Evolutionary conservation across 2,113 vertebrate species (phyloP), one percentile per base, ranked within the genome.

Genomic region (Tychaedon coryphoeus): DNA sequence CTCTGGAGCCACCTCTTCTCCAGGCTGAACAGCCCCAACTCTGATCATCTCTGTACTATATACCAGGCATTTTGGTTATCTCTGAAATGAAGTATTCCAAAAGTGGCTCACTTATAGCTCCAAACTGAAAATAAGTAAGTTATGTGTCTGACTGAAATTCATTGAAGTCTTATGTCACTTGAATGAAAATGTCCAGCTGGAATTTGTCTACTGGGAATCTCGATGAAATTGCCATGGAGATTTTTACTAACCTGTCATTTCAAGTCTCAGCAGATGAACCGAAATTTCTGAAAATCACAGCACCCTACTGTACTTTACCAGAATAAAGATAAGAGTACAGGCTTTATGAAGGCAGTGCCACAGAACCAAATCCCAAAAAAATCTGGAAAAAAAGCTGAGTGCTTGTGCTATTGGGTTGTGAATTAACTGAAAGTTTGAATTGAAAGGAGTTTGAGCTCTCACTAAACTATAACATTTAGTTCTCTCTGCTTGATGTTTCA

Each of bases 351-450:
- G 5, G 69, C 43, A 43, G 4, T 9, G 8, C 22, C 14, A 70
- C 28, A 53, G 83, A 65, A 29, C 2, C 29, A 76, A 86, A 91
- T 61, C 14, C 7, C 9, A 36, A 12, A 76, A 78, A 74, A 48
- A 5, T 17, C 15, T n/a, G 11, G 26, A 25, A 76, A 53, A 33
- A 89, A 40, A 12, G 1, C 7, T 31, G 10, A 64, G 33, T 54
- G 10, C 12, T 42, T 0, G 0, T 76, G 14, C 10, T 53, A 19
- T 29, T 29, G 18, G 4, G 3, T 62, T 67, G 42, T 80, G 28
- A 92, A 60, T 24, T 56, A 58, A 57, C 42, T 45, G 69, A 79
- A 60, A 66, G 71, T 58, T 45, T 70, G 17, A 73, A 79, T 42
- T 76, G 69, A 50, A 91, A 58, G 33, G 13, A 26, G 18, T 47